phyloP scores from a whole-genome alignment of 2,888 invertebrate genomes.

The Xanthostigma xanthostigma region DNA sequence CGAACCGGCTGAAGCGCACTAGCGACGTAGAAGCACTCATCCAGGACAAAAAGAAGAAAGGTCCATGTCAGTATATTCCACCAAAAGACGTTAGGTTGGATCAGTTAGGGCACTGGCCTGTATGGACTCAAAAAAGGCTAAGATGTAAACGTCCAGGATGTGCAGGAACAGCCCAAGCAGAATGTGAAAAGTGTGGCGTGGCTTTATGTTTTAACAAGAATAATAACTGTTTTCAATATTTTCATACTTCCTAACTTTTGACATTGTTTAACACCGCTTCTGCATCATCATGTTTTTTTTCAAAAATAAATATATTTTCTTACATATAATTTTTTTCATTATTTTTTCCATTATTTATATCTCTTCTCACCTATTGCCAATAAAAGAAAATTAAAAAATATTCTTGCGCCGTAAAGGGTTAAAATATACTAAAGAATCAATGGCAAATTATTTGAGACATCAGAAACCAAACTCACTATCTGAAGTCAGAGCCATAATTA shows the following conservation, averaged over 20 bases:
- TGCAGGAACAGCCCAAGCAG: slow-evolving; percentile 5
- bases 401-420: too few species aligned
- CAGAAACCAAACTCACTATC: too few species aligned
- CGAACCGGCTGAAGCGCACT: neutral
- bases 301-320: too few species aligned
- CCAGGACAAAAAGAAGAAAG: slow-evolving; percentile 3
- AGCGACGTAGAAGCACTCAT: neutral
- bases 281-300: too few species aligned
- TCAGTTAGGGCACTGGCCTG: slow-evolving; percentile 9
- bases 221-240: slow-evolving; percentile 8
- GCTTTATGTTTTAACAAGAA: slow-evolving; percentile 5
- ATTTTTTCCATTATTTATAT: too few species aligned
- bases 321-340: too few species aligned
- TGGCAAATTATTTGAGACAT: too few species aligned
- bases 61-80: neutral
- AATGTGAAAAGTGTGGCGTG: slow-evolving; percentile 9
- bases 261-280: too few species aligned
- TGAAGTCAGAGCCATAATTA: too few species aligned
- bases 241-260: neutral
- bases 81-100: slow-evolving; percentile 8
- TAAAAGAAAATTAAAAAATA: too few species aligned
- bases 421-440: too few species aligned
- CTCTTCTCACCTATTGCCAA: too few species aligned
- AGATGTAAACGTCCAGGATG: slow-evolving; percentile 10
- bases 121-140: slow-evolving; percentile 1